Evolutionary conservation across 2,797 vertebrate species (phyloP).

Genomic region (Harpagifer antarcticus): DNA sequence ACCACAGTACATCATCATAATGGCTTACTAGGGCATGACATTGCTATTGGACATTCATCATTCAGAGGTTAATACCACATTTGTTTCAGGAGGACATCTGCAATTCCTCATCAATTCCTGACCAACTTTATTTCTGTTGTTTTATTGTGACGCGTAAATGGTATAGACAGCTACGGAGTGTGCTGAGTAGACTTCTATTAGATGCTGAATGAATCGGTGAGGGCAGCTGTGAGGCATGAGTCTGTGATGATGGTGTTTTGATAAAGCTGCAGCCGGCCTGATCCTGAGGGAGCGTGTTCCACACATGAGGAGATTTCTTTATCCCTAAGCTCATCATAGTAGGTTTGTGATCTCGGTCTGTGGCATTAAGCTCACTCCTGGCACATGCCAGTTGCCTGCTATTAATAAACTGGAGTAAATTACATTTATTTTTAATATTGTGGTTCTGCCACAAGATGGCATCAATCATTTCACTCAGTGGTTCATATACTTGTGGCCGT

Average conservation of each 20-base stretch:
- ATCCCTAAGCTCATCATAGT: conserved; percentile 47
- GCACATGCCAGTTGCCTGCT: conserved; percentile 30
- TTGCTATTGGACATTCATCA: conserved; percentile 70
- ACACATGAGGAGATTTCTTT: conserved; percentile 50
- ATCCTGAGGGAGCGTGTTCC: conserved; percentile 43
- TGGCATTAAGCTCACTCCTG: conserved; percentile 31
- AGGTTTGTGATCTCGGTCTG: conserved; percentile 56
- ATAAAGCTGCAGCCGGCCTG: conserved; percentile 50
- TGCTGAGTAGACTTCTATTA: conserved; percentile 66
- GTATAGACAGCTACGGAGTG: conserved; percentile 60
- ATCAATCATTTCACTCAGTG: conserved; percentile 26
- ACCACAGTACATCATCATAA: conserved; percentile 63
- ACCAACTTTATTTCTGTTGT: conserved; percentile 56
- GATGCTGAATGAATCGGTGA: conserved; percentile 54
- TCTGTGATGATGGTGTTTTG: conserved; percentile 56
- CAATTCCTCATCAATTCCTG: conserved; percentile 65
- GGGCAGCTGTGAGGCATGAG: conserved; percentile 40
- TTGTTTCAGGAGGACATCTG: conserved; percentile 60
- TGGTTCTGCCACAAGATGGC: conserved; percentile 38
- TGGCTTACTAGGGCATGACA: conserved; percentile 63
- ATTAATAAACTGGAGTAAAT: conserved; percentile 21
- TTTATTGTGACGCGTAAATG: conserved; percentile 55
- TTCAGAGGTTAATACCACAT: conserved; percentile 58
- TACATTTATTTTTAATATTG: conserved; percentile 8
- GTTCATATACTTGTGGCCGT: conserved; percentile 6